Conservation (phyloP, 2,888 invertebrate genomes). For the Diaphora mendica region DNA sequence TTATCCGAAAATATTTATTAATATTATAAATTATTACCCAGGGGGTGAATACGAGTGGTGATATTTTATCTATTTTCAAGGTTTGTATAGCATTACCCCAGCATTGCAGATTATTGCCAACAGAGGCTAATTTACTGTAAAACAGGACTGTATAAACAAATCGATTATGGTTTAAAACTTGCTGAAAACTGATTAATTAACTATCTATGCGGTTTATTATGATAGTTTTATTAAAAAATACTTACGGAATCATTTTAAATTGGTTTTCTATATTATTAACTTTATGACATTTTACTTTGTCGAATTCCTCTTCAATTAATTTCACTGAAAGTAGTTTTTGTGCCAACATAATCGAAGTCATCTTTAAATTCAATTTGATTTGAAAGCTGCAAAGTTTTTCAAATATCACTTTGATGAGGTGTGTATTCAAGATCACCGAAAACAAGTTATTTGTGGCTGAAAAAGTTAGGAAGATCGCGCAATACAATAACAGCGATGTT, state of each 20-base stretch:
- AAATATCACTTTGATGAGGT: background rate
- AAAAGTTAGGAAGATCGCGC: background rate
- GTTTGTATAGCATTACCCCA: too few species aligned
- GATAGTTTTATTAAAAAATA: background rate
- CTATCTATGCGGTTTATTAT: background rate
- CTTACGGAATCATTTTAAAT: constrained; percentile 32
- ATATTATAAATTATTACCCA: too few species aligned
- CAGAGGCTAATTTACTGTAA: background rate
- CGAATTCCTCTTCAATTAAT: constrained; percentile 50
- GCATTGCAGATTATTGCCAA: too few species aligned
- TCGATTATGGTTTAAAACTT: background rate
- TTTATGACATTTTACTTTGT: constrained; percentile 50
- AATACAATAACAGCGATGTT: background rate
- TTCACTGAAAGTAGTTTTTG: constrained; percentile 53
- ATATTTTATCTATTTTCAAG: too few species aligned
- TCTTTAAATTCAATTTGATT: constrained; percentile 2
- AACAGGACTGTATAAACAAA: background rate
- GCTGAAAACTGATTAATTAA: background rate
- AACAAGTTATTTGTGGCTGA: background rate
- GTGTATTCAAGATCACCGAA: background rate
- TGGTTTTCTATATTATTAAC: constrained; percentile 41
- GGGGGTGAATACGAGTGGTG: too few species aligned
- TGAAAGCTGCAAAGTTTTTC: background rate
- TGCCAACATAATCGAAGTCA: constrained; percentile 49
- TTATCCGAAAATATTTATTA: too few species aligned